Percentiles rank a stretch among this genome's conserved stretches.
Evolutionary conservation across 2,797 vertebrate genomes (phyloP).

Genomic region (Loris lydekkerianus): DNA sequence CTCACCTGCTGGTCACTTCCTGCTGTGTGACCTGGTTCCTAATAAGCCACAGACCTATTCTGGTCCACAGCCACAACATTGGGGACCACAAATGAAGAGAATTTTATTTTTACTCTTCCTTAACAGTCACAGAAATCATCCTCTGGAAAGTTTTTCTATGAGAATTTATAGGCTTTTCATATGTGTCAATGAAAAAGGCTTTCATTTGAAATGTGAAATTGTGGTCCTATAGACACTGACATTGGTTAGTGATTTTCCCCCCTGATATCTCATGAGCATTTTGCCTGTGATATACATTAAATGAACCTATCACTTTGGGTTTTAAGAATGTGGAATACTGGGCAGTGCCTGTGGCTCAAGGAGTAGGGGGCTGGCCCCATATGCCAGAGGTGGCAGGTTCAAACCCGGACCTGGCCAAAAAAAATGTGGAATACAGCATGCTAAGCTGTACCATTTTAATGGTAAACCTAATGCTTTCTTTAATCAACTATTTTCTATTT

Average conservation of each 20-base stretch:
- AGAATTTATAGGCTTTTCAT: background rate
- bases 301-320: background rate
- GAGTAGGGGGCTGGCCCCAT: too few relatives aligned
- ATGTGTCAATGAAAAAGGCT: background rate
- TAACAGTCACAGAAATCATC: background rate
- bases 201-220: slow-evolving; percentile 52
- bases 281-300: background rate
- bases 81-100: background rate
- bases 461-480: background rate
- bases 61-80: too few relatives aligned
- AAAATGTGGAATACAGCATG: background rate
- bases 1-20: too few relatives aligned
- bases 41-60: too few relatives aligned
- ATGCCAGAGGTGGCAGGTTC: too few relatives aligned
- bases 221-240: background rate
- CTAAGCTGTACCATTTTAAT: background rate
- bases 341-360: too few relatives aligned
- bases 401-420: background rate
- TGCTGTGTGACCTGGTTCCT: too few relatives aligned
- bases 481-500: background rate
- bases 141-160: background rate
- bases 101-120: background rate
- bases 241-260: background rate
- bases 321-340: background rate
- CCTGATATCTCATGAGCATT: background rate